These are phyloP conservation scores for Lasiommata megera DNA, from an alignment of 2,888 invertebrate species.

Conservation along the genomic window DNA sequence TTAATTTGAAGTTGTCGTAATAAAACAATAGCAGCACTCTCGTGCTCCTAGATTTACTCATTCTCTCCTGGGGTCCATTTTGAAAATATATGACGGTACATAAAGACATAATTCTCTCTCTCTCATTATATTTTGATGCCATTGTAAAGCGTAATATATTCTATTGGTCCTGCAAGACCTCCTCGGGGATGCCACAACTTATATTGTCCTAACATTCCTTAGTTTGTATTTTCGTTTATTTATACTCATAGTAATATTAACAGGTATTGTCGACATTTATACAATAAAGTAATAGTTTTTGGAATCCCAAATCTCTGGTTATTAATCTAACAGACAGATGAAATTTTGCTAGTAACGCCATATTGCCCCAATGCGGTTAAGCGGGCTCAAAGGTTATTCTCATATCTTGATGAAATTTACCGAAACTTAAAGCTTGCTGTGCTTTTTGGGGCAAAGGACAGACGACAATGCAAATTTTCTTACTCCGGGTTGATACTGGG, in stretches of 20 bases:
- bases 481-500: too few species aligned
- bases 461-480: too few species aligned
- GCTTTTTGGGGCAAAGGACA: too few species aligned
- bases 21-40: slow-evolving; percentile 12
- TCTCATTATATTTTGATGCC: slow-evolving; percentile 21
- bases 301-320: too few species aligned
- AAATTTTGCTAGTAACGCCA: too few species aligned
- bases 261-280: too few species aligned
- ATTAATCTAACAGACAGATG: too few species aligned
- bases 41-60: neutral
- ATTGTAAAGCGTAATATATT: slow-evolving; percentile 25
- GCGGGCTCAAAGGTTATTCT: too few species aligned
- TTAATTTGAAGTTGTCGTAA: neutral
- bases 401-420: too few species aligned
- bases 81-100: slow-evolving; percentile 16
- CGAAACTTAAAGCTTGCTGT: too few species aligned
- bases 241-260: neutral
- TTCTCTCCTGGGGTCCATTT: slow-evolving; percentile 18
- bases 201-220: neutral
- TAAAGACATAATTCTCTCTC: slow-evolving; percentile 12
- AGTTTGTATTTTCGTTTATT: neutral
- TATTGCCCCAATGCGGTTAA: too few species aligned
- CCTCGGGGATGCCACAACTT: slow-evolving; percentile 13
- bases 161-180: slow-evolving; percentile 17
- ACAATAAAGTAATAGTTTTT: too few species aligned